Conservation (phyloP, 2,797 vertebrate species). For the Hypotaenidia okinawae region DNA sequence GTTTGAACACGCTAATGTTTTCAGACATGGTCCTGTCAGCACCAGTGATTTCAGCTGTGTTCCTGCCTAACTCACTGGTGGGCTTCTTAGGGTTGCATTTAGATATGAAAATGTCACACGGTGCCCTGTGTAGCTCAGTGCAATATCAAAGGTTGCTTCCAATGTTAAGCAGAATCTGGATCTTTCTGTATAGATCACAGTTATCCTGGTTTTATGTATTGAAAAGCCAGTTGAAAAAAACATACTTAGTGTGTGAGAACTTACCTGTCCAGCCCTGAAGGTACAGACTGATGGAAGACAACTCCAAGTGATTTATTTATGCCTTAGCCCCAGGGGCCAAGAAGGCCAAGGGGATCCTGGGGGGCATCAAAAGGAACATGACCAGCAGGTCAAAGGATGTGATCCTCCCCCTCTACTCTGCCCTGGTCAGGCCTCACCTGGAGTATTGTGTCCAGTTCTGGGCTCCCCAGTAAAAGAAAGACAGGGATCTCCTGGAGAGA, state of each 20-base stretch:
- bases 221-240: background rate
- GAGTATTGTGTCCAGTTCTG: too few species aligned
- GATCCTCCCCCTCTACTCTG: too few species aligned
- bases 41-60: background rate
- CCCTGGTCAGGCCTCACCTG: too few species aligned
- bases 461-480: too few species aligned
- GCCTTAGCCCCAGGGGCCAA: background rate
- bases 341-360: too few species aligned
- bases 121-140: background rate
- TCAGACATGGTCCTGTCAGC: conserved; percentile 17
- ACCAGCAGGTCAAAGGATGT: too few species aligned
- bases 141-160: background rate
- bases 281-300: background rate
- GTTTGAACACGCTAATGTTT: background rate
- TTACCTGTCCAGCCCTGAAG: background rate
- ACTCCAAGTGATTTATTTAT: background rate
- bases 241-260: background rate
- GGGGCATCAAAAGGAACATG: too few species aligned
- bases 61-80: background rate
- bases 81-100: background rate
- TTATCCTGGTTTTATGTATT: background rate
- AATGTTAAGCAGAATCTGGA: background rate
- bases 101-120: background rate
- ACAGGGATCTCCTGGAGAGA: too few species aligned
- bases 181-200: background rate